These are phyloP conservation scores for Augochlora pura DNA, from an alignment of 1,140 invertebrate species.

Conservation along the genomic window DNA sequence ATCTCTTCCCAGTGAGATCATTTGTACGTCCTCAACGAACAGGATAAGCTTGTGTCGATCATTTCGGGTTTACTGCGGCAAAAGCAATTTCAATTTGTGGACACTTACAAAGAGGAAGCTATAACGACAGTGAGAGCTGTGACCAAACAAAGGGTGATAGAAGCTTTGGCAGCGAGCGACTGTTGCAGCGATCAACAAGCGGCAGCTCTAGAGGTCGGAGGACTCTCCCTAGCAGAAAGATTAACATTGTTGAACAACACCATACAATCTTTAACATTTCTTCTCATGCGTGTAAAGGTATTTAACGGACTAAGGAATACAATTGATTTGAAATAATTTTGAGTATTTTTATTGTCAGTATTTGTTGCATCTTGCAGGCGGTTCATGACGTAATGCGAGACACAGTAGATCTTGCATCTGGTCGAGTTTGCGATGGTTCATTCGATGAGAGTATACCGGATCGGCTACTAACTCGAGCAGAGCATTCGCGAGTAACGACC, in stretches of 20 bases:
- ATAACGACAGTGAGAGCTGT: constrained; percentile 93
- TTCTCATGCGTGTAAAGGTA: constrained; percentile 85
- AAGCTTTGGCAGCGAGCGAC: constrained; percentile 87
- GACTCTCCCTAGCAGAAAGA: constrained; percentile 88
- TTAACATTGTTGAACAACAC: constrained; percentile 88
- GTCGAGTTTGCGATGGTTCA: constrained; percentile 72
- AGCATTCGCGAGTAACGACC: constrained; percentile 84
- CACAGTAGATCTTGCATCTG: constrained; percentile 83
- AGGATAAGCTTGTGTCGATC: constrained; percentile 93
- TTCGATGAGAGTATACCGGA: constrained; percentile 80
- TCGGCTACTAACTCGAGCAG: constrained; percentile 85
- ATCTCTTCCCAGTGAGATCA: constrained; percentile 62
- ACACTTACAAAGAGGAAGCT: constrained; percentile 93
- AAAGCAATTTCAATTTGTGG: constrained; percentile 93
- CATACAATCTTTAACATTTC: constrained; percentile 81
- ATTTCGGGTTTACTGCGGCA: constrained; percentile 93
- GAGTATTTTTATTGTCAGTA: neutral
- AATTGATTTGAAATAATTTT: neutral
- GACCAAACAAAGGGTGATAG: constrained; percentile 93
- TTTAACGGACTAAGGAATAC: neutral
- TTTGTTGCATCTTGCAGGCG: constrained; percentile 72
- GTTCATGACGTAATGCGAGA: constrained; percentile 88
- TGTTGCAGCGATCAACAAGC: constrained; percentile 79
- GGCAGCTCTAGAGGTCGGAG: constrained; percentile 76
- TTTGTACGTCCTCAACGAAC: constrained; percentile 67